Evolutionary conservation across 2,888 invertebrate species (phyloP), one percentile per base, ranked within the genome.

Genomic region (Alsophila aescularia): DNA sequence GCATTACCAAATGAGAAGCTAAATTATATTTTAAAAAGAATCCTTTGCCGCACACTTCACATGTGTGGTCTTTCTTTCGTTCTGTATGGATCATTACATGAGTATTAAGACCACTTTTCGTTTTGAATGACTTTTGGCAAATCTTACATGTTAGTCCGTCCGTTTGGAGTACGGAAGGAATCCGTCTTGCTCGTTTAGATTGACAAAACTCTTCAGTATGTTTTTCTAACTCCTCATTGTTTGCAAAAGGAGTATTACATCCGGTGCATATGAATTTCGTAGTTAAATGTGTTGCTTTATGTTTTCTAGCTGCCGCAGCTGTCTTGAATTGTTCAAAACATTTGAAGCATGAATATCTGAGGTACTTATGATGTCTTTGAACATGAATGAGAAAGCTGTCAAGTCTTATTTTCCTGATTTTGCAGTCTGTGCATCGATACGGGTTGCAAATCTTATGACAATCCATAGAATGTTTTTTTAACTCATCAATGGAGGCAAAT

Each of bases 401-500:
- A 0, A 88, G 65, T 9, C 69, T 53, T 32, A 82, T 51, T 48
- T 81, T 87, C 1, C 79, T 73, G 0, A 68, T 62, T 37, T 84
- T 83, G 64, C 95, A 95, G 66, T 95, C 93, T 0, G 92, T 92
- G 70, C 95, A 95, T 69, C 93, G 89, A 70, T 93, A 95, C 35
- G 93, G 92, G 12, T 94, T 92, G 43, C 93, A 91, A 58, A 93
- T 92, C 52, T 93, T 91, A 67, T 95, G 95, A 48, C 90, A 89
- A 32, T 88, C 83, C 61, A 93, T 87, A 21, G 93, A 93, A 76
- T 95, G 95, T 5, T 83, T 82, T 51, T 92, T 87, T 13, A 95
- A 75, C 31, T 87, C 87, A 0, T 81, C 73, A 2, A 82, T 54
- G 0, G 61, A 74, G 0, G 74, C 60, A 49, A 87, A 87, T 43